These are phyloP conservation scores for Venusia cambrica DNA, from an alignment of 2,888 invertebrate species.

Conservation along the genomic window DNA sequence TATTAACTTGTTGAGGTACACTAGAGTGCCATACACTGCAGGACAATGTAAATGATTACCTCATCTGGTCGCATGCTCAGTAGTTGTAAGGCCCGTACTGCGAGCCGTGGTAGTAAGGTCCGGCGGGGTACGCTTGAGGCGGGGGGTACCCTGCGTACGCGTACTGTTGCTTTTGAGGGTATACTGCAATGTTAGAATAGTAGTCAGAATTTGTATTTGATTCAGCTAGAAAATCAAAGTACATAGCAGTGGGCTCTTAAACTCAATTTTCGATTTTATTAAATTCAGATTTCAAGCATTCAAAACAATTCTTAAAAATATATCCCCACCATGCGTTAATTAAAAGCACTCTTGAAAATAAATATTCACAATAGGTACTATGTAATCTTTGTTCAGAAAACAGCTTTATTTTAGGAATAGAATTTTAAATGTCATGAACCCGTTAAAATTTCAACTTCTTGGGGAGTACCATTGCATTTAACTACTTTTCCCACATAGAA, in stretches of 20 bases:
- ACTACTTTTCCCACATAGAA: no score
- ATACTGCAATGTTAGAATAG: slow-evolving; percentile 82
- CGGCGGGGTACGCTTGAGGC: slow-evolving; percentile 91
- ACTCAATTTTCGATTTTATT: no score
- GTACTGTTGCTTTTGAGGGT: slow-evolving; percentile 96
- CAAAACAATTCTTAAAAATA: slow-evolving; percentile 8
- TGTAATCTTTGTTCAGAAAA: no score
- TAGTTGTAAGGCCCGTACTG: slow-evolving; percentile 97
- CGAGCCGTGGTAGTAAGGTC: slow-evolving; percentile 94
- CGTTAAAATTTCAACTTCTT: no score
- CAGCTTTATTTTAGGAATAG: no score
- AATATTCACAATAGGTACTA: slow-evolving; percentile 49
- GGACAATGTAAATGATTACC: slow-evolving; percentile 5
- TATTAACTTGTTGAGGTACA: no score
- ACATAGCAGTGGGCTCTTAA: no score
- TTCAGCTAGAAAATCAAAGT: background rate
- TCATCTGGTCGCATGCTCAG: slow-evolving; percentile 83
- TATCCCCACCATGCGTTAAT: slow-evolving; percentile 25
- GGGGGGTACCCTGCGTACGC: slow-evolving; percentile 94
- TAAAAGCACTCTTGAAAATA: slow-evolving; percentile 23
- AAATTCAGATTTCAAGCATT: slow-evolving; percentile 1
- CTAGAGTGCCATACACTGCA: background rate
- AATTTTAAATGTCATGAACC: slow-evolving; percentile 8
- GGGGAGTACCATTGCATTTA: no score
- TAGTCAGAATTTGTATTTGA: slow-evolving; percentile 1